phyloP scores from a whole-genome alignment of 2,797 vertebrate genomes.

The Lacerta agilis region DNA sequence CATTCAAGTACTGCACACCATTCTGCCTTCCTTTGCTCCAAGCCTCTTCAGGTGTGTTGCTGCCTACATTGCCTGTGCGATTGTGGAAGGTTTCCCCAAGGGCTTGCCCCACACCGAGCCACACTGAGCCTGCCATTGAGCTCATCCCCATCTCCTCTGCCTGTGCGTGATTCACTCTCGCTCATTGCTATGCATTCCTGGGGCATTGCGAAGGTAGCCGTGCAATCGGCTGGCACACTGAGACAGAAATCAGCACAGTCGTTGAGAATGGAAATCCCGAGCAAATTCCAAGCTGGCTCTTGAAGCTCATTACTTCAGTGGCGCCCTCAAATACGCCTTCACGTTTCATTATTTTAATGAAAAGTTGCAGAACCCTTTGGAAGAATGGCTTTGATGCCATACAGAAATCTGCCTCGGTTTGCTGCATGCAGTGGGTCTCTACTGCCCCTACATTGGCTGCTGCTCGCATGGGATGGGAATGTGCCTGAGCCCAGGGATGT shows the following conservation, averaged over 20 bases:
- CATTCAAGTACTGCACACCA: not conserved
- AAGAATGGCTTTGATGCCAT: not conserved
- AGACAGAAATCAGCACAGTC: not conserved
- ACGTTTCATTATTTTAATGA: conserved; percentile 16
- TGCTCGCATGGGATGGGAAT: not conserved
- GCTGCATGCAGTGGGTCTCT: not conserved
- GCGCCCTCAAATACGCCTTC: not conserved
- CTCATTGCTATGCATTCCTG: conserved; percentile 10
- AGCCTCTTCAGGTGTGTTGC: not conserved
- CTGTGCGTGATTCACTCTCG: not conserved
- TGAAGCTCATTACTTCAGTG: not conserved
- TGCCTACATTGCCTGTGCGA: not conserved
- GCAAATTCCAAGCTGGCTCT: not conserved
- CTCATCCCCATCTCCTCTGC: not conserved
- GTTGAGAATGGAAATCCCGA: conserved; percentile 8
- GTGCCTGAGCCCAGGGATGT: not conserved
- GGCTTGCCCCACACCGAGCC: not conserved
- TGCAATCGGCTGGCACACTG: not conserved
- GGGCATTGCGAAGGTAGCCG: not conserved
- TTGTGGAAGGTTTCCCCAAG: not conserved
- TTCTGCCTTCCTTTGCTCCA: not conserved
- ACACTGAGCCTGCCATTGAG: not conserved
- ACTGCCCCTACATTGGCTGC: not conserved
- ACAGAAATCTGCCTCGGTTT: not conserved
- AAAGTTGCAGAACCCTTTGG: not conserved